A percentile compares a stretch with the other conserved stretches of the same genome.
Evolutionary conservation across 1,140 invertebrate genomes (phyloP).

Genomic region (Brachystomella parvula): DNA sequence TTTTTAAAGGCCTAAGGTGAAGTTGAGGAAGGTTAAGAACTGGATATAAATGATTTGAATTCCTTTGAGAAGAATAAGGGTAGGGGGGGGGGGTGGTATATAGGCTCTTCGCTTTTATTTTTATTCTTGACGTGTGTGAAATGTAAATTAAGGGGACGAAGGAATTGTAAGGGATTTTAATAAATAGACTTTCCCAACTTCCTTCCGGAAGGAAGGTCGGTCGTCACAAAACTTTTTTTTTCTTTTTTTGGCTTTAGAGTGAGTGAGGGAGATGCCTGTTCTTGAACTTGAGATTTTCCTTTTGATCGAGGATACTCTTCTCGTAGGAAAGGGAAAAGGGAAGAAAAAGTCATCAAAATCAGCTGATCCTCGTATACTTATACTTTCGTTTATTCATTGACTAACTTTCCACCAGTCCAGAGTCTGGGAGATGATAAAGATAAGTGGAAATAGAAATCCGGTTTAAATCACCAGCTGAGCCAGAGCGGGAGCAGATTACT

Average conservation of each 20-base stretch:
- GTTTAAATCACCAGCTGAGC: neutral
- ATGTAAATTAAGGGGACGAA: neutral
- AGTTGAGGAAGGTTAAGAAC: too few species aligned
- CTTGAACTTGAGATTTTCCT: conserved; percentile 16
- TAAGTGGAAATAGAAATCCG: neutral
- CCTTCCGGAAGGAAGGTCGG: neutral
- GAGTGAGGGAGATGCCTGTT: conserved; percentile 2
- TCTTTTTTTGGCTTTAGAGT: neutral
- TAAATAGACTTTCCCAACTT: neutral
- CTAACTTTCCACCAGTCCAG: neutral
- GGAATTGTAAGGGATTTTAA: neutral
- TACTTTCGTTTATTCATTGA: conserved; percentile 10
- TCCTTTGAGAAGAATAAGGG: too few species aligned
- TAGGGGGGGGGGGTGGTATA: too few species aligned
- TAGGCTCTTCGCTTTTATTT: neutral
- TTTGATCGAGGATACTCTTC: conserved; percentile 6
- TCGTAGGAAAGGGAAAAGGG: neutral
- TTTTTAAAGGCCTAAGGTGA: too few species aligned
- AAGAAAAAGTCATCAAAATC: conserved; percentile 12
- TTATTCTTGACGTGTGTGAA: neutral
- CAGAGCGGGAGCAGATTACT: neutral
- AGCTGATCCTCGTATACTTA: neutral
- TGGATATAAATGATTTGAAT: too few species aligned
- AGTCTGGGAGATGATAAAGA: neutral
- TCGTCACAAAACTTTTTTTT: neutral